Evolutionary conservation across 1,140 invertebrate genomes (phyloP), one percentile per base, ranked within the genome.

Genomic region (Diorhabda sublineata): DNA sequence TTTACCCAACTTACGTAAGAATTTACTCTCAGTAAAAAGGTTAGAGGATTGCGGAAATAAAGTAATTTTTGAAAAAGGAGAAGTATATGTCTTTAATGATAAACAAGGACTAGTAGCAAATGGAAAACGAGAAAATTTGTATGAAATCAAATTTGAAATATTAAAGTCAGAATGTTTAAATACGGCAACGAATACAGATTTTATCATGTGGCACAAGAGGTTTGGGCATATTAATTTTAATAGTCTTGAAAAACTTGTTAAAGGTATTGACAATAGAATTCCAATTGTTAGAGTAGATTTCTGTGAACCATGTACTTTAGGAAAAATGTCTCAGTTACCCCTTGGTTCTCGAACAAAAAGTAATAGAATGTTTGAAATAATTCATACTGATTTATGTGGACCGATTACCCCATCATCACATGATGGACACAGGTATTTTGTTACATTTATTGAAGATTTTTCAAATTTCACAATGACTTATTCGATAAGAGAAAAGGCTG

Each of bases 341-440:
- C 78, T 79, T 59, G 72, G 56, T 57, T 44, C 47, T 41, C 73
- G 70, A 44, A 42, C 73, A 71, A 71, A 62, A 71, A 69, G 73
- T 56, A 61, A 71, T 42, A 71, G 70, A 70, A 7, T 64, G 77
- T 26, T 26, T 26, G 26, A 26, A 26, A 26, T 26, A 26, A 26
- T 26, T 26, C 26, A 26, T 26, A 26, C 26, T 26, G 26, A 26
- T 26, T 26, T 26, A 26, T 26, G 26, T 26, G 26, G 26, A 26
- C 26, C 26, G 26, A 79, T 82, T 43, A 73, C 67, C 58, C 76
- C 75, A 64, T 11, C 58, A 43, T 74, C 78, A 6, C 67, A 56
- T 45, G 73, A 81, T 63, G 73, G 75, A 42, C 64, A 73, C 42
- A 76, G 70, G 43, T 83, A 82, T 72, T 79, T 81, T 74, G 69